Percentiles rank a stretch among this genome's conserved stretches.
Evolutionary conservation across 1,140 invertebrate genomes (phyloP).

Genomic region (Drosophila sproati): DNA sequence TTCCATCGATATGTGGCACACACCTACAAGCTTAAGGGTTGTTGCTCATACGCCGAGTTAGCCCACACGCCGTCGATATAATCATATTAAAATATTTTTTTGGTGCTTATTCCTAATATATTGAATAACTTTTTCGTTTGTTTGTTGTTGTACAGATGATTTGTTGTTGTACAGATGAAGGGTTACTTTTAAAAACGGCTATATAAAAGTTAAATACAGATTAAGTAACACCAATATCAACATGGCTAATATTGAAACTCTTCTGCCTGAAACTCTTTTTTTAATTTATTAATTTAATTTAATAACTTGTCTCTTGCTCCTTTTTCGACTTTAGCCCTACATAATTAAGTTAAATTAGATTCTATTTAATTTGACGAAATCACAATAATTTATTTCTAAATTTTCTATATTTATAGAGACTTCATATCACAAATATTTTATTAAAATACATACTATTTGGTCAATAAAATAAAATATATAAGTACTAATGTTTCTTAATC

Average conservation of each 20-base stretch:
- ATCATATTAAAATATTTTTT: slow-evolving; percentile 4
- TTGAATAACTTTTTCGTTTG: not conserved
- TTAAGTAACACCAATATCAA: slow-evolving; percentile 1
- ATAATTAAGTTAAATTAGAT: no score
- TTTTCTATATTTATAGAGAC: no score
- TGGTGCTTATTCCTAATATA: not conserved
- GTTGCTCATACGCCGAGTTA: slow-evolving; percentile 19
- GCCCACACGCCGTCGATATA: not conserved
- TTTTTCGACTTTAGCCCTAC: no score
- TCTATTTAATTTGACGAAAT: no score
- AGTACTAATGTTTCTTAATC: not conserved
- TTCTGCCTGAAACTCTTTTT: not conserved
- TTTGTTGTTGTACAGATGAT: not conserved
- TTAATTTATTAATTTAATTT: not conserved
- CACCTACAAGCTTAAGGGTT: not conserved
- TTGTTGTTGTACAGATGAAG: not conserved
- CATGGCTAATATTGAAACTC: not conserved
- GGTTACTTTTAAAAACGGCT: not conserved
- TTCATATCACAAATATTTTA: no score
- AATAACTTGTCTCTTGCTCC: not conserved
- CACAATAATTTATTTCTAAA: no score
- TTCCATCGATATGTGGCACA: not conserved
- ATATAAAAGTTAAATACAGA: not conserved
- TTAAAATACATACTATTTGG: no score
- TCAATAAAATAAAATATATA: not conserved